phyloP scores from a whole-genome alignment of 92 coral and sea anemone genomes.

The Parazoanthus swiftii region DNA sequence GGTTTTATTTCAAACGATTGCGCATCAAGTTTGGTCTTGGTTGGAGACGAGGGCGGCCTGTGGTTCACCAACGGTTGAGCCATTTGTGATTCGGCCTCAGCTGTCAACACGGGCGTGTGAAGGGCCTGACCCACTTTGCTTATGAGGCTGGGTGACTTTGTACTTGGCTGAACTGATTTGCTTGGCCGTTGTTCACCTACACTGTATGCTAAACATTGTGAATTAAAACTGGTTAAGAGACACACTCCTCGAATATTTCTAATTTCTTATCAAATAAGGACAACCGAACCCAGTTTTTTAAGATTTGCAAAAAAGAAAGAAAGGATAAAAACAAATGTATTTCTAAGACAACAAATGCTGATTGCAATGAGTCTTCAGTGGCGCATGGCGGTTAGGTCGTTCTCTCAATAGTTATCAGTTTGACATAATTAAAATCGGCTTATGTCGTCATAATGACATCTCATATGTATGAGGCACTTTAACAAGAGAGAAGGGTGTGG shows the following conservation, averaged over 20 bases:
- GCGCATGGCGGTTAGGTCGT: too few species aligned
- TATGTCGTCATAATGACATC: too few species aligned
- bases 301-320: too few species aligned
- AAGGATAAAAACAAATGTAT: too few species aligned
- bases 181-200: neutral
- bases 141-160: neutral
- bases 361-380: too few species aligned
- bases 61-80: neutral
- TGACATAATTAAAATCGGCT: too few species aligned
- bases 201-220: neutral
- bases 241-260: neutral
- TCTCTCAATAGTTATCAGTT: too few species aligned
- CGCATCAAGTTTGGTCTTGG: neutral
- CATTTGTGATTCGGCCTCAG: slow-evolving; percentile 25
- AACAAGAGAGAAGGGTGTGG: too few species aligned
- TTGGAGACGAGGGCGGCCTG: neutral
- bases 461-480: too few species aligned
- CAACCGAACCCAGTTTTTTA: too few species aligned
- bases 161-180: neutral
- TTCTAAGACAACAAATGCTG: too few species aligned
- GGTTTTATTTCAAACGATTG: neutral
- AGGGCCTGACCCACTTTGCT: neutral
- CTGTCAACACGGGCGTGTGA: slow-evolving; percentile 25
- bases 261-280: too few species aligned
- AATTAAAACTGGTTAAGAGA: neutral